A percentile compares a stretch with the other conserved stretches of the same genome.
Conservation (phyloP, 2,113 vertebrate species). For the Salvelinus sp. region DNA sequence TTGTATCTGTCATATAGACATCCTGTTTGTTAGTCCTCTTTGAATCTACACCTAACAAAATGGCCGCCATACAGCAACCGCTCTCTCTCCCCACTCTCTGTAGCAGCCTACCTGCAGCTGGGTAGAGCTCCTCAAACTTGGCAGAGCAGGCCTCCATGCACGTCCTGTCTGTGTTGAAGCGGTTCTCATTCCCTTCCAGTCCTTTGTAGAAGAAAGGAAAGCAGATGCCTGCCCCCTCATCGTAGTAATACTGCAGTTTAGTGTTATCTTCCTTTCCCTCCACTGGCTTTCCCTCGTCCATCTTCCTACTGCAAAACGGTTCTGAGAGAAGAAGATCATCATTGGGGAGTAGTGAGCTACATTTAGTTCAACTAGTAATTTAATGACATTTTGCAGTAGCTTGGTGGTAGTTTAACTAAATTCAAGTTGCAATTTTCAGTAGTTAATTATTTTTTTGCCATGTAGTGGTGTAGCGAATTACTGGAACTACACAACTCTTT, state of each 20-base stretch:
- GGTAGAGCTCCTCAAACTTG: constrained; percentile 10
- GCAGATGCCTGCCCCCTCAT: not conserved
- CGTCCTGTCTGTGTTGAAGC: constrained; percentile 12
- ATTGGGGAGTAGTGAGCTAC: no score
- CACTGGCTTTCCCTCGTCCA: constrained; percentile 17
- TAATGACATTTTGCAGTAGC: no score
- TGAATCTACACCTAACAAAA: not conserved
- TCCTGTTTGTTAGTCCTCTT: not conserved
- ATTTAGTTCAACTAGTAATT: no score
- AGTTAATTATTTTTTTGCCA: no score
- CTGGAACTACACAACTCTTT: no score
- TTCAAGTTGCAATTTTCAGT: no score
- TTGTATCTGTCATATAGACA: not conserved
- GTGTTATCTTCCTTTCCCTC: not conserved
- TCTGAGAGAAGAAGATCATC: constrained; percentile 6
- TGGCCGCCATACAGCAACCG: not conserved
- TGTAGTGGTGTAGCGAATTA: no score
- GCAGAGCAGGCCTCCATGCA: constrained; percentile 38
- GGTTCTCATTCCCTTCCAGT: constrained; percentile 39
- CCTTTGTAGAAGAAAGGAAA: constrained; percentile 50
- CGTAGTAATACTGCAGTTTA: constrained; percentile 23
- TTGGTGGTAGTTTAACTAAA: no score
- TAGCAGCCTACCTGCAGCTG: constrained; percentile 35
- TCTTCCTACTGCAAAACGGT: constrained; percentile 12
- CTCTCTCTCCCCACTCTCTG: not conserved